phyloP scores from a whole-genome alignment of 2,797 vertebrate genomes.

The Thunnus albacares region DNA sequence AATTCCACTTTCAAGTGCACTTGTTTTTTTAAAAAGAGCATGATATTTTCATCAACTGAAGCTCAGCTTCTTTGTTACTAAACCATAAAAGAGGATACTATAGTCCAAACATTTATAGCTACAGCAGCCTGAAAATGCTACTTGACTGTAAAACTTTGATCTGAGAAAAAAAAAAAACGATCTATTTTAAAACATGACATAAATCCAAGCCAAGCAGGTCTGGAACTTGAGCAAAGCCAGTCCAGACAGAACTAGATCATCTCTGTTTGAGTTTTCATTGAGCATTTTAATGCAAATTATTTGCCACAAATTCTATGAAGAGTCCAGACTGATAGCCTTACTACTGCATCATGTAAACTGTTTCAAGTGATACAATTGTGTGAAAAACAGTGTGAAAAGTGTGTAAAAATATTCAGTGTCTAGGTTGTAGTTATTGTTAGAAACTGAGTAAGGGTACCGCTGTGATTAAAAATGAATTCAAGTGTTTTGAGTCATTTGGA shows the following conservation, averaged over 20 bases:
- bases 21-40: slow-evolving; percentile 24
- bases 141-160: slow-evolving; percentile 54
- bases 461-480: no score
- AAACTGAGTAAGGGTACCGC: not conserved
- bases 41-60: slow-evolving; percentile 50
- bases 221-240: slow-evolving; percentile 18
- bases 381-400: slow-evolving; percentile 47
- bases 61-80: slow-evolving; percentile 13
- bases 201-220: slow-evolving; percentile 40
- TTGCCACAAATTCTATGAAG: slow-evolving; percentile 7
- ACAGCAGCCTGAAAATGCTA: slow-evolving; percentile 31
- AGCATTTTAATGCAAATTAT: slow-evolving; percentile 17
- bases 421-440: slow-evolving; percentile 2
- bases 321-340: slow-evolving; percentile 1
- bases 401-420: slow-evolving; percentile 28
- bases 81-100: slow-evolving; percentile 12
- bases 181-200: slow-evolving; percentile 51
- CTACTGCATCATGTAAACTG: not conserved
- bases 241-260: slow-evolving; percentile 16
- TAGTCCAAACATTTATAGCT: slow-evolving; percentile 34
- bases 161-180: slow-evolving; percentile 45
- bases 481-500: not conserved
- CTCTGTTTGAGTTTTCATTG: not conserved
- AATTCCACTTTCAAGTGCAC: slow-evolving; percentile 76
- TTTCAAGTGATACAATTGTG: slow-evolving; percentile 47